Evolutionary conservation across 2,113 vertebrate genomes (phyloP).

Genomic region (Rhineura floridana): DNA sequence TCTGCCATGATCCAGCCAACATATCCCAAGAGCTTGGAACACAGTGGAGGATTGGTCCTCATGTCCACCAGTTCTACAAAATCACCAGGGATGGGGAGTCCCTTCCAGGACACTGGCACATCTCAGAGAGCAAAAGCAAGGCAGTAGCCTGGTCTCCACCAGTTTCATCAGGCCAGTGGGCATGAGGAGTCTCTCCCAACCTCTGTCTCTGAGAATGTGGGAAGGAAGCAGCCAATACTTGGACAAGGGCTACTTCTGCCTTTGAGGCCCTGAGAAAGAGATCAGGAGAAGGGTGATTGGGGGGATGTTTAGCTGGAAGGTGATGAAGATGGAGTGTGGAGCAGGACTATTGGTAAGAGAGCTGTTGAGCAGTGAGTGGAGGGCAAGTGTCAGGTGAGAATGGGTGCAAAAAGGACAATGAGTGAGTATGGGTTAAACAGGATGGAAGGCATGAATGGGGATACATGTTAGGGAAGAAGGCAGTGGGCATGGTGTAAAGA

Average conservation of each 20-base stretch:
- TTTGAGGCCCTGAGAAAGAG: background rate
- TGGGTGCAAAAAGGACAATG: background rate
- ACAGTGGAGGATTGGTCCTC: too few relatives aligned
- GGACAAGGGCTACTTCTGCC: background rate
- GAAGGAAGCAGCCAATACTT: background rate
- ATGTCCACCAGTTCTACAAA: background rate
- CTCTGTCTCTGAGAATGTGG: background rate
- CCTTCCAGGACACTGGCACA: background rate
- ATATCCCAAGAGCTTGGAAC: background rate
- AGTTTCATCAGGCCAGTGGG: background rate
- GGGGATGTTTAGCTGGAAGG: background rate
- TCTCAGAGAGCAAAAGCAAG: background rate
- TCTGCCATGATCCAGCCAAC: background rate
- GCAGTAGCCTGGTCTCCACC: background rate
- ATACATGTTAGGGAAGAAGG: too few relatives aligned
- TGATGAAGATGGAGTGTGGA: background rate
- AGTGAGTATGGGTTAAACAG: too few relatives aligned
- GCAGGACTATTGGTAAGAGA: too few relatives aligned
- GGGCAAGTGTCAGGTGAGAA: background rate
- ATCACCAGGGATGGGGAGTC: background rate
- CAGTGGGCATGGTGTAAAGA: too few relatives aligned
- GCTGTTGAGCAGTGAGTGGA: background rate
- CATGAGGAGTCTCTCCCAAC: background rate
- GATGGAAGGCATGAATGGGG: too few relatives aligned
- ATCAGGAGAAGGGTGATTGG: too few relatives aligned